Conservation (phyloP, 2,797 vertebrate species). For the Phaenicophaeus curvirostris region DNA sequence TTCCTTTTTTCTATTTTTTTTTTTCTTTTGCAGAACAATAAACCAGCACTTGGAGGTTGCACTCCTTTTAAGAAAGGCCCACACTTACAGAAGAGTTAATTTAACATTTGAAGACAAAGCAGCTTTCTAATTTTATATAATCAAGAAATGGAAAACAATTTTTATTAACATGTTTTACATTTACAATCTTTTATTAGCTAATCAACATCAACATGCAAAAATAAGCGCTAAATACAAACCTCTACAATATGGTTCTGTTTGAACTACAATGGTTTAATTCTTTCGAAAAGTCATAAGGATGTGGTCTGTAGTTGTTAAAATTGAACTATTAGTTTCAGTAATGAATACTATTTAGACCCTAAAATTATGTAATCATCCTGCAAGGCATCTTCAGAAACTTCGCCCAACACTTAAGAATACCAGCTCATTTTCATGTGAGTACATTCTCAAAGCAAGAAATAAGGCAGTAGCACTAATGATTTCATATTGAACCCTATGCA, state of each 20-base stretch:
- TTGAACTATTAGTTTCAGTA: conserved; percentile 73
- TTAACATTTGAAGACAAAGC: neutral
- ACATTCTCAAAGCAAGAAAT: conserved; percentile 84
- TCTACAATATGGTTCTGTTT: conserved; percentile 80
- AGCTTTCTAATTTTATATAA: conserved; percentile 47
- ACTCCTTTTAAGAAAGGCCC: neutral
- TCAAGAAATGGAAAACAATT: conserved; percentile 76
- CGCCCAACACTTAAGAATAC: conserved; percentile 74
- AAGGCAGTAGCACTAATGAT: conserved; percentile 81
- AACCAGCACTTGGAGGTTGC: neutral
- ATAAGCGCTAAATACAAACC: conserved; percentile 87
- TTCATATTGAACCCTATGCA: conserved; percentile 76
- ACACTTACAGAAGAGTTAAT: neutral
- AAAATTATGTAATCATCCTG: conserved; percentile 73
- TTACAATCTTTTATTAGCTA: conserved; percentile 92
- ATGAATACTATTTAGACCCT: conserved; percentile 69
- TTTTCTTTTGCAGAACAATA: neutral
- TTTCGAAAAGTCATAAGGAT: conserved; percentile 66
- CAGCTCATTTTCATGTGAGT: conserved; percentile 76
- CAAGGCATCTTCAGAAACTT: conserved; percentile 78
- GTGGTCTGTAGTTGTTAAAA: conserved; percentile 68
- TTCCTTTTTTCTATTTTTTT: too few species aligned
- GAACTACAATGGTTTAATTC: conserved; percentile 72
- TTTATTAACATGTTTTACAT: conserved; percentile 84
- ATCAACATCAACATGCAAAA: conserved; percentile 93